These are phyloP conservation scores for Sturnus vulgaris DNA, from an alignment of 2,113 vertebrate species.

Conservation along the genomic window DNA sequence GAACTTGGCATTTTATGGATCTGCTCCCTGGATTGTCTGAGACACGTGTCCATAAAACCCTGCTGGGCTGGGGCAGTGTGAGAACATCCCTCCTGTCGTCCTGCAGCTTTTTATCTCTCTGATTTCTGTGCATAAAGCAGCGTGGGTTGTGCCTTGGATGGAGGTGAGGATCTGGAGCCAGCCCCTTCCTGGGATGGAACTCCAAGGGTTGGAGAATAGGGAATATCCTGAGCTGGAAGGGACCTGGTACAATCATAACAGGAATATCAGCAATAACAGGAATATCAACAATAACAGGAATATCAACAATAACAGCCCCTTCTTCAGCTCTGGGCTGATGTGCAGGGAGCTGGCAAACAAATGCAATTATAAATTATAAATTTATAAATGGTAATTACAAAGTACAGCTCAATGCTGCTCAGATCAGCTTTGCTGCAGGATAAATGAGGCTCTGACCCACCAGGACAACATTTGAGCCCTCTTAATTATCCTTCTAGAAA, in stretches of 20 bases:
- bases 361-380: neutral
- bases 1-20: neutral
- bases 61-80: neutral
- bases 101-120: neutral
- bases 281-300: neutral
- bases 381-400: neutral
- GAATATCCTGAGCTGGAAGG: neutral
- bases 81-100: neutral
- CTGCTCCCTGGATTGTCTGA: neutral
- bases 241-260: rapidly evolving
- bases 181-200: neutral
- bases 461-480: neutral
- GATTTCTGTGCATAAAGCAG: too few relatives aligned
- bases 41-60: neutral
- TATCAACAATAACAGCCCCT: rapidly evolving
- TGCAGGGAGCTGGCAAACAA: neutral
- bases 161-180: neutral
- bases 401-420: neutral
- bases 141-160: neutral
- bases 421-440: neutral
- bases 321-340: neutral
- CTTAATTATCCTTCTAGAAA: neutral
- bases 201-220: rapidly evolving
- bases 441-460: neutral
- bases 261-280: neutral